These are phyloP conservation scores for Agrilus biguttatus DNA, from an alignment of 2,888 invertebrate species.

Conservation along the genomic window DNA sequence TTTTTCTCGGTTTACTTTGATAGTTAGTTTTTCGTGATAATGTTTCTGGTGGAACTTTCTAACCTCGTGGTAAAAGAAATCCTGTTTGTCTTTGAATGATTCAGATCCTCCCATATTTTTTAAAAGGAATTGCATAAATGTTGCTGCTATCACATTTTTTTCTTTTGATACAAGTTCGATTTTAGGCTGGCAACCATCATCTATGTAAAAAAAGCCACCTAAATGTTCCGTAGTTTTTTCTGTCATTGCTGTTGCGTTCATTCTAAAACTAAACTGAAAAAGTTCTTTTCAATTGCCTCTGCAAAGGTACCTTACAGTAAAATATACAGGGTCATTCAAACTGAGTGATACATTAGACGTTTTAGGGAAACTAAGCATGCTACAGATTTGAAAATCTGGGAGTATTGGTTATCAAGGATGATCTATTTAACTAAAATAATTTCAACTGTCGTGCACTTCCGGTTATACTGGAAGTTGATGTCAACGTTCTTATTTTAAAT, in stretches of 20 bases:
- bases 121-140: constrained; percentile 78
- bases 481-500: too few relatives aligned
- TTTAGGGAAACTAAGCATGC: too few relatives aligned
- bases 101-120: constrained; percentile 93
- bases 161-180: constrained; percentile 71
- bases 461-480: too few relatives aligned
- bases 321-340: too few relatives aligned
- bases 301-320: too few relatives aligned
- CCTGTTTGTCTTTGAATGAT: constrained; percentile 67
- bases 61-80: constrained; percentile 56
- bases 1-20: constrained; percentile 70
- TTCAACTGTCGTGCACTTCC: too few relatives aligned
- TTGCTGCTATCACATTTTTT: constrained; percentile 82
- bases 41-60: constrained; percentile 77
- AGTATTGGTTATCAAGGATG: too few relatives aligned
- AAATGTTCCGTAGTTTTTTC: constrained; percentile 37
- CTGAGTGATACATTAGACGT: too few relatives aligned
- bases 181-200: constrained; percentile 82
- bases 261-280: constrained; percentile 51
- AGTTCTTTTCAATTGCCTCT: too few relatives aligned
- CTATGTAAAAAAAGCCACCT: constrained; percentile 56
- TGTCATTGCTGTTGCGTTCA: constrained; percentile 31
- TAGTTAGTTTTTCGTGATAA: constrained; percentile 69
- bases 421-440: too few relatives aligned
- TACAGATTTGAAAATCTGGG: too few relatives aligned